Conservation (phyloP, 2,797 vertebrate genomes). For the Aphelocoma californica region DNA sequence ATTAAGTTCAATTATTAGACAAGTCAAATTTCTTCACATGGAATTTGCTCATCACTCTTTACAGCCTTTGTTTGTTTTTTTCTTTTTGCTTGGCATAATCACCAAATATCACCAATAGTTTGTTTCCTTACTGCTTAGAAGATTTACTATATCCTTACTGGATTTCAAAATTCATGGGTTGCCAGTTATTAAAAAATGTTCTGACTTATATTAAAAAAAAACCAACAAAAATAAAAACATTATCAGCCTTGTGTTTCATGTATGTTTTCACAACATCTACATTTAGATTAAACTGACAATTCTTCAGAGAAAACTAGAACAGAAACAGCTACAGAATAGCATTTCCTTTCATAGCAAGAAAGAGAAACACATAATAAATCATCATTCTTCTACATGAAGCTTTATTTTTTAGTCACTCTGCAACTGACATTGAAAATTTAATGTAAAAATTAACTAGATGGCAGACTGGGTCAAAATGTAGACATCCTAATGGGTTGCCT, state of each 20-base stretch:
- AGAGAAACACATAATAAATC: conserved; percentile 52
- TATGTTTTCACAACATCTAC: not conserved
- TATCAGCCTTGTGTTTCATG: not conserved
- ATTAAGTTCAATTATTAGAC: conserved; percentile 16
- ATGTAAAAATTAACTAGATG: conserved; percentile 53
- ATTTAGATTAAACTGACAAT: not conserved
- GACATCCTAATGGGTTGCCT: conserved; percentile 26
- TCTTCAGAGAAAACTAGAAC: conserved; percentile 4
- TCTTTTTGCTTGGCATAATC: not conserved
- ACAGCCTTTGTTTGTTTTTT: not conserved
- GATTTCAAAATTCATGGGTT: not conserved
- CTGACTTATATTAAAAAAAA: not conserved
- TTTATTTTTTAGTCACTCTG: conserved; percentile 53
- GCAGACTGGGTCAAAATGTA: conserved; percentile 55
- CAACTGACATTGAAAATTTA: conserved; percentile 50
- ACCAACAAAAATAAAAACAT: not conserved
- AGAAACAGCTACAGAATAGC: not conserved
- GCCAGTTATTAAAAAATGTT: not conserved
- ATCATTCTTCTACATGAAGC: not conserved
- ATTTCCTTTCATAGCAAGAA: not conserved
- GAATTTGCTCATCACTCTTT: not conserved
- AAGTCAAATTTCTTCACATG: not conserved
- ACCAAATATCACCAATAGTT: not conserved
- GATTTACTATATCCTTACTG: not conserved
- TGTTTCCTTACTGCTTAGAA: not conserved